Base-by-base conservation (phyloP, 2,113 vertebrate genomes). In the Oxygymnocypris stewartii region DNA sequence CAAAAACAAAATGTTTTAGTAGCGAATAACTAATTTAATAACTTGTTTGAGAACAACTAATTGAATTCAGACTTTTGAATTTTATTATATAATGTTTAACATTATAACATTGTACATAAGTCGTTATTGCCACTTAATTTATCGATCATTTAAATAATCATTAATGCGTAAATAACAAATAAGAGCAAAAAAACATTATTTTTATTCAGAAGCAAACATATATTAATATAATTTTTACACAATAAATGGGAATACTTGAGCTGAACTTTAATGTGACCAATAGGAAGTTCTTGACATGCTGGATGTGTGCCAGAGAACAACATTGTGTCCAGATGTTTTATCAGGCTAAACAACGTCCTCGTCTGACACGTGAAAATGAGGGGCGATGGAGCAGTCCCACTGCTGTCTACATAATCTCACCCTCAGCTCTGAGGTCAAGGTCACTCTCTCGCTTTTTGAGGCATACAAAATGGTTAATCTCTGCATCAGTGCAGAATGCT, bases 361-460 rank as follows among this genome's bases (percentile, higher is more conserved):
- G 61, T 9, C 25, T 18, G 7, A 82, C 42, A 49, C n/a, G 9
- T 82, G 40, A 49, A 67, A 47, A 67, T 65, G 14, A 44, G 40
- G 4, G 25, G 13, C 14, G 79, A 49, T 28, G 42, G 80, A 82
- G 28, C 79, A 81, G n/a, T 65, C 37, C 16, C 37, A 65, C 59
- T 65, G 80, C 80, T 71, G 79, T 82, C 44, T 51, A 35, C 5
- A 82, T 82, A 71, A 84, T 84, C 67, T 74, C 49, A 74, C 31
- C 67, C 31, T 16, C 49, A n/a, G 82, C 47, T 54, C 20, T 74
- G 47, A 74, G 67, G 47, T 84, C 67, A 84, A 74, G 28, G 12
- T n/a, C 44, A 49, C 20, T 25, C 13, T 69, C 63, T 82, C 6
- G 18, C 61, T 13, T 31, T 51, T n/a, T n/a, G n/a, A n/a, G n/a